Conservation (phyloP, 2,113 vertebrate species). For the Micronisus gabar region DNA sequence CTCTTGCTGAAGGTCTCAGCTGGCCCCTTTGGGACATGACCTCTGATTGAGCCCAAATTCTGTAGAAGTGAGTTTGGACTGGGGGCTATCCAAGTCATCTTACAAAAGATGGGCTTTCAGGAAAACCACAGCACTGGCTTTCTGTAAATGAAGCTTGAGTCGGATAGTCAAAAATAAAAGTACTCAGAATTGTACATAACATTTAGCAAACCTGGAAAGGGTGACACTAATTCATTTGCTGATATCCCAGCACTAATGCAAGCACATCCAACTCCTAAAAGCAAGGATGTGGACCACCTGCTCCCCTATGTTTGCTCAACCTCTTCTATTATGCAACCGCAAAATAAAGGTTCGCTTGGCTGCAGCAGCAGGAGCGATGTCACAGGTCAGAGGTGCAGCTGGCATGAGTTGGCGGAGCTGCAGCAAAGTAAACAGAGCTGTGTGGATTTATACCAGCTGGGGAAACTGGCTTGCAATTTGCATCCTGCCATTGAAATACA, state of each 20-base stretch:
- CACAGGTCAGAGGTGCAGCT: background rate
- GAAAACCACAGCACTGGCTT: background rate
- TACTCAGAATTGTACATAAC: background rate
- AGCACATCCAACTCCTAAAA: background rate
- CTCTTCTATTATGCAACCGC: background rate
- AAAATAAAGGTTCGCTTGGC: background rate
- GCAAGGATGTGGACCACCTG: background rate
- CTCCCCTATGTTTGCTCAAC: background rate
- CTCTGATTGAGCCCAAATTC: background rate
- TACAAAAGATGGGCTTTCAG: background rate
- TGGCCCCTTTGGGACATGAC: background rate
- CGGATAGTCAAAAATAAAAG: background rate
- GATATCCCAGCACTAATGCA: background rate
- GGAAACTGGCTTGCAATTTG: background rate
- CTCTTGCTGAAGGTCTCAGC: background rate
- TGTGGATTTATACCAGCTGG: background rate
- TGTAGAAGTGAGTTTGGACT: background rate
- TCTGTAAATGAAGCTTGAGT: background rate
- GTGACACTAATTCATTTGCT: background rate
- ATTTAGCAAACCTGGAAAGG: background rate
- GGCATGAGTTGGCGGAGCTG: background rate
- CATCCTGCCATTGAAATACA: background rate
- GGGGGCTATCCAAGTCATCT: background rate
- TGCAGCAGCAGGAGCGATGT: background rate
- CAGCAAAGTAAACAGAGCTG: background rate